Conservation (phyloP, 1,140 invertebrate species). For the Trichogramma pretiosum region DNA sequence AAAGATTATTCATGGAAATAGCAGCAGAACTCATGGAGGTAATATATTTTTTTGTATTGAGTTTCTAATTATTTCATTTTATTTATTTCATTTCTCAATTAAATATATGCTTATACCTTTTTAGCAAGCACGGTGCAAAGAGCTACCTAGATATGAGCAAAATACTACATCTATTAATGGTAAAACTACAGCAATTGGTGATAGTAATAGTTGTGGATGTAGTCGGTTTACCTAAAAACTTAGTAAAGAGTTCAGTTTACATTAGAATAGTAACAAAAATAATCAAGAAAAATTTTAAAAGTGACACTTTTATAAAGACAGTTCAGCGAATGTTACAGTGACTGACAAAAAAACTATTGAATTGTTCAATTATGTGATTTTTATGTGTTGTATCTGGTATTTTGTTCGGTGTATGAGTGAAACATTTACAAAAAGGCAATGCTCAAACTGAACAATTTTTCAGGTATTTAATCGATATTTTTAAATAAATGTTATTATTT, state of each 20-base stretch:
- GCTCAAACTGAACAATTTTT: slow-evolving; percentile 1
- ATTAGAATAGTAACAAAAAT: background rate
- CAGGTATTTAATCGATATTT: slow-evolving; percentile 4
- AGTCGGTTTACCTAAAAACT: slow-evolving; percentile 42
- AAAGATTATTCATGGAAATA: slow-evolving; percentile 92
- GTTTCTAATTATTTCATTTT: slow-evolving; percentile 6
- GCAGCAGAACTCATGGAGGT: slow-evolving; percentile 85
- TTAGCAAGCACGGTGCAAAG: slow-evolving; percentile 69
- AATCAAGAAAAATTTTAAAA: slow-evolving; percentile 2
- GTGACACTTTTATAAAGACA: slow-evolving; percentile 11
- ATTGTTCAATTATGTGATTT: slow-evolving; percentile 16
- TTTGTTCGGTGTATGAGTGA: slow-evolving; percentile 6
- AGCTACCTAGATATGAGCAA: slow-evolving; percentile 64
- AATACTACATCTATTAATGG: slow-evolving; percentile 63
- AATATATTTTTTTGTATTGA: slow-evolving; percentile 17
- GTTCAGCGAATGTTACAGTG: background rate
- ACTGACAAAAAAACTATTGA: slow-evolving; percentile 3
- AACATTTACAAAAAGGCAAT: background rate
- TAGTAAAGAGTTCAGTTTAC: slow-evolving; percentile 6
- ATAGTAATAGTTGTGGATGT: slow-evolving; percentile 55
- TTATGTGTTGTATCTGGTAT: slow-evolving; percentile 12
- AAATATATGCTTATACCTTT: slow-evolving; percentile 33
- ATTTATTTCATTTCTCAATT: background rate
- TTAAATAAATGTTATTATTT: slow-evolving; percentile 9
- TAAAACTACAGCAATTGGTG: slow-evolving; percentile 58